A percentile compares a stretch with the other conserved stretches of the same genome.
phyloP scores from a whole-genome alignment of 2,797 vertebrate species.

The Pseudomugil gertrudae region DNA sequence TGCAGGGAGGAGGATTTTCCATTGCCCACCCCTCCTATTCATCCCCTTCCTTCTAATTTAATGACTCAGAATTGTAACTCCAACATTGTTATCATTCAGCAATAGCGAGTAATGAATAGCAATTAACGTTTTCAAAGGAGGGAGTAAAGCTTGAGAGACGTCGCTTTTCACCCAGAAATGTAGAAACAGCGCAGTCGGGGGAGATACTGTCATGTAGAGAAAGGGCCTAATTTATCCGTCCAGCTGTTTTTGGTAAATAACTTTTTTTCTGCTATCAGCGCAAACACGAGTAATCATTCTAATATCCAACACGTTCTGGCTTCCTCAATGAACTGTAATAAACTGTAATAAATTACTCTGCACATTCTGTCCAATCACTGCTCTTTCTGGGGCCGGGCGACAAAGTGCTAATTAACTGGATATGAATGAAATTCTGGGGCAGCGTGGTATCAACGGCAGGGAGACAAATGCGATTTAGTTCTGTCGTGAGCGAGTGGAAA shows the following conservation, averaged over 20 bases:
- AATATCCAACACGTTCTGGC: slow-evolving; percentile 64
- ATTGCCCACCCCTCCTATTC: slow-evolving; percentile 55
- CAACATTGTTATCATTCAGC: slow-evolving; percentile 77
- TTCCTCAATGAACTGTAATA: slow-evolving; percentile 75
- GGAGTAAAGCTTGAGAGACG: slow-evolving; percentile 69
- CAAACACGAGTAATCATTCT: slow-evolving; percentile 67
- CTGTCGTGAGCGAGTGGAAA: slow-evolving; percentile 75
- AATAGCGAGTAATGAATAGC: slow-evolving; percentile 75
- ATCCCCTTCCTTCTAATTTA: slow-evolving; percentile 69
- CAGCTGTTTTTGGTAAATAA: slow-evolving; percentile 79
- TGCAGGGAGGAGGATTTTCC: slow-evolving; percentile 39
- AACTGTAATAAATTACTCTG: slow-evolving; percentile 76
- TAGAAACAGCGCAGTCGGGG: slow-evolving; percentile 54
- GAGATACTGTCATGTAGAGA: slow-evolving; percentile 66
- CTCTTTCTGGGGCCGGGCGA: slow-evolving; percentile 66
- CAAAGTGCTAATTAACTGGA: slow-evolving; percentile 78
- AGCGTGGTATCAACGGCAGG: slow-evolving; percentile 61
- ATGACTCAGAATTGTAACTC: slow-evolving; percentile 78
- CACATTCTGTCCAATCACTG: slow-evolving; percentile 66
- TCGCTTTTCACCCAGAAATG: slow-evolving; percentile 72
- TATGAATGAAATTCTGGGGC: slow-evolving; percentile 70
- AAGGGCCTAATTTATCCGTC: slow-evolving; percentile 66
- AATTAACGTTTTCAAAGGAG: slow-evolving; percentile 74
- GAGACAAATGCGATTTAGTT: slow-evolving; percentile 74
- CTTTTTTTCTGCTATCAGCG: slow-evolving; percentile 53